Base-by-base conservation (phyloP, 2,888 invertebrate species). In the Rhaphigaster nebulosa region DNA sequence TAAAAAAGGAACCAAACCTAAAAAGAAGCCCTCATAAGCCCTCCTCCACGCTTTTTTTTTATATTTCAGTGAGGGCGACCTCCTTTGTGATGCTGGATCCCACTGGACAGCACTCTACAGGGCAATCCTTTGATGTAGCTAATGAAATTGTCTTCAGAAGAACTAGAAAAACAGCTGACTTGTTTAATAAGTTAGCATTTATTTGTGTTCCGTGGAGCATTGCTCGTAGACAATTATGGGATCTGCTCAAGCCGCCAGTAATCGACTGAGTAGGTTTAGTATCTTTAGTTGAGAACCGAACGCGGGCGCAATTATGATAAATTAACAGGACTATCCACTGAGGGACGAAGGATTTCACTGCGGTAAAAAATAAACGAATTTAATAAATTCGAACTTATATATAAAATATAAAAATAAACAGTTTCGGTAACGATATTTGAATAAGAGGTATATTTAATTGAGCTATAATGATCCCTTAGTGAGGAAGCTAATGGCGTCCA, bases 51-150 rank as follows among this genome's bases (percentile, higher is more conserved):
- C 23, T 34, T 29, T 34, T 76, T 23, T 38, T 76, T 29, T 38
- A 15, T 38, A 4, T 76, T 38, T 38, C 0, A 34, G 34, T 76
- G 29, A 34, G 34, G 18, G n/a, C 70, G 70, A 34, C 8, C 26
- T 18, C 20, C 23, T 76, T 76, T 76, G 70, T 76, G 38, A 29
- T 18, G 29, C 29, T 15, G 60, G 65, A 29, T 29, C 65, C 65
- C 34, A 15, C 18, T 29, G 20, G 34, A 20, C 20, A 38, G 70
- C 70, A 38, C 70, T 76, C 70, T 20, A 8, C 18, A 38, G 70
- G 38, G n/a, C 70, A 76, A 76, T 38, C 70, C 38, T 76, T 76
- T 76, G 70, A 76, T 76, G 70, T 76, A 34, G 10, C 70, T 76
- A 76, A 76, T 38, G 34, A 38, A 20, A 23, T 76, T 76, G 70